Evolutionary conservation across 1,140 invertebrate genomes (phyloP).

Genomic region (Bombus sylvicola): DNA sequence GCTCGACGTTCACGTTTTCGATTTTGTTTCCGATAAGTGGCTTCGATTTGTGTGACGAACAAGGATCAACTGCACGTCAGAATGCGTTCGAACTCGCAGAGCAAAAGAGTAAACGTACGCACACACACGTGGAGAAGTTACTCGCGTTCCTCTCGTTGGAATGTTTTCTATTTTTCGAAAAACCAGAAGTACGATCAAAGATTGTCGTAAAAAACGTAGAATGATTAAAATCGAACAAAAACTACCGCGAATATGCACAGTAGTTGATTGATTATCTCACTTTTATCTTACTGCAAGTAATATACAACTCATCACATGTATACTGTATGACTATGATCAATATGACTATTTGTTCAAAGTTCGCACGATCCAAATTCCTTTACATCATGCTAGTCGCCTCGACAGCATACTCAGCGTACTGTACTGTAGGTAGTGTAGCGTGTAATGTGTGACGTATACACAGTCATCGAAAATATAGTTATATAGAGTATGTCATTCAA

Average conservation of each 20-base stretch:
- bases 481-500: not conserved
- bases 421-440: not conserved
- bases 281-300: constrained; percentile 9
- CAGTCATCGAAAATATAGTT: constrained; percentile 13
- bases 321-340: not conserved
- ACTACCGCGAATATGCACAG: not conserved
- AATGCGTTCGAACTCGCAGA: not conserved
- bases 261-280: not conserved
- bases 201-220: not conserved
- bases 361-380: constrained; percentile 66
- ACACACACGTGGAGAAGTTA: not conserved
- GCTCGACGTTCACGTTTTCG: constrained; percentile 44
- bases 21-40: not conserved
- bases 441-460: constrained; percentile 24
- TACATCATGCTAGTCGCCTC: constrained; percentile 62
- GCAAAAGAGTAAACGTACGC: not conserved
- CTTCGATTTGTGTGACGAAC: not conserved
- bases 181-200: constrained; percentile 21
- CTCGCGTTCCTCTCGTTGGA: not conserved
- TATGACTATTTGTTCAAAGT: constrained; percentile 68
- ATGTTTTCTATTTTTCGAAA: not conserved
- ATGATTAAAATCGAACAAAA: not conserved
- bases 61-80: not conserved
- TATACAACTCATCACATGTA: not conserved
- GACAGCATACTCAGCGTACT: constrained; percentile 35